Evolutionary conservation across 1,140 invertebrate genomes (phyloP), one percentile per base, ranked within the genome.

Genomic region (Diachasmimorpha longicaudata): DNA sequence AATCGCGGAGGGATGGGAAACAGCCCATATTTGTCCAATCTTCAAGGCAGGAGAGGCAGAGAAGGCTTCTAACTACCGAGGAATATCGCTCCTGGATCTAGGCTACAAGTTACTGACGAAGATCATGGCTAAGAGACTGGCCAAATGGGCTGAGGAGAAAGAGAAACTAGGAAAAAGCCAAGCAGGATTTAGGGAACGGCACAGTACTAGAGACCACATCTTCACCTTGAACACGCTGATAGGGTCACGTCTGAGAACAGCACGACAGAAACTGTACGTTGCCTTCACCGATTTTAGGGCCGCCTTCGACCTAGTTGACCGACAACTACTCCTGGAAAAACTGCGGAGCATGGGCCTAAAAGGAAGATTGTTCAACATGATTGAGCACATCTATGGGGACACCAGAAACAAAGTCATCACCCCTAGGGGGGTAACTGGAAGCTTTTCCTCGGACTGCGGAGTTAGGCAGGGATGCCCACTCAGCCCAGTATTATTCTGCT

Each of bases 151-250:
- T 3, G 46, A 48, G 4, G 16, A 13, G 16, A 3, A 71, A 13
- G 25, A 44, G 4, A 23, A 63, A 31, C 2, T 77, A 13, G 66
- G 69, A 0, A 55, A 74, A 16, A 78, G 16, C 5, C 74, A 76
- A 37, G 63, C 67, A 55, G 74, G 70, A 1, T 77, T 76, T 31
- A 77, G 74, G 14, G 58, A 1, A 37, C 19, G 52, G 4, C 69
- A 48, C 19, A 16, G 39, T 9, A 71, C 70, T 14, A 71, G 70
- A 70, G 73, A 79, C 1, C 69, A 79, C 10, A 75, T 79, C 16
- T 75, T 74, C 19, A n/a, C 58, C 0, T 1, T 74, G 14, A 77
- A 76, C 23, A 23, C 46, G 25, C 0, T 67, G 8, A 75, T 78
- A 39, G 39, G n/a, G 11, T 72, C 68, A 19, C 66, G 16, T 13